Evolutionary conservation across 2,797 vertebrate species (phyloP), one percentile per base, ranked within the genome.

Genomic region (Anguilla obscura): DNA sequence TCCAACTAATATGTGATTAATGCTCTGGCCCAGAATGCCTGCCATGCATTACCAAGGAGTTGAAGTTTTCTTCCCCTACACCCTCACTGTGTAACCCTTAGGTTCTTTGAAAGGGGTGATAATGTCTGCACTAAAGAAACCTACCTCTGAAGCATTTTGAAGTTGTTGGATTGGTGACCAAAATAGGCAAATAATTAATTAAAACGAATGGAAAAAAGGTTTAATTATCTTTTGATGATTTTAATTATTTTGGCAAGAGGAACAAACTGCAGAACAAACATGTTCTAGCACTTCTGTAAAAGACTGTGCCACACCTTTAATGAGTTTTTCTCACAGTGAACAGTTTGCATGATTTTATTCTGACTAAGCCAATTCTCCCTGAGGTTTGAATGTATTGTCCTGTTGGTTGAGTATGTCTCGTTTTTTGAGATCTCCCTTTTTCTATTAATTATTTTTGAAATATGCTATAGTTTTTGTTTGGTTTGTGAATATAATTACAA

Each of bases 291-390:
- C 74, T 79, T 36, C 33, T 18, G 74, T 36, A 33, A 79, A 79
- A 45, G 74, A 40, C 12, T 36, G 36, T 45, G 74, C 74, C 74
- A 40, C 74, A 79, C 74, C 74, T 79, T 79, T 79, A 79, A 79
- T 79, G 8, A 40, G 74, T 36, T 36, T 79, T 79, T 79, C 36
- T 79, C 74, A 40, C 16, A 18, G 16, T 79, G 8, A 74, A 36
- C 71, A 33, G 30, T 33, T 27, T 74, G 27, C 71, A 33, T 14
- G 74, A 3, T 45, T 79, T 79, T 16, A 79, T 18, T 79, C 74
- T 5, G 40, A 21, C 12, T 79, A 79, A 36, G 12, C 74, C 36
- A 40, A 40, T 40, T 79, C 36, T 45, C 74, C 16, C 3, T 36
- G 33, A 40, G 2, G 4, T 40, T 40, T 79, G 74, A 79, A 40